Evolutionary conservation across 1,140 invertebrate species (phyloP).

Genomic region (Meloidogyne hapla): DNA sequence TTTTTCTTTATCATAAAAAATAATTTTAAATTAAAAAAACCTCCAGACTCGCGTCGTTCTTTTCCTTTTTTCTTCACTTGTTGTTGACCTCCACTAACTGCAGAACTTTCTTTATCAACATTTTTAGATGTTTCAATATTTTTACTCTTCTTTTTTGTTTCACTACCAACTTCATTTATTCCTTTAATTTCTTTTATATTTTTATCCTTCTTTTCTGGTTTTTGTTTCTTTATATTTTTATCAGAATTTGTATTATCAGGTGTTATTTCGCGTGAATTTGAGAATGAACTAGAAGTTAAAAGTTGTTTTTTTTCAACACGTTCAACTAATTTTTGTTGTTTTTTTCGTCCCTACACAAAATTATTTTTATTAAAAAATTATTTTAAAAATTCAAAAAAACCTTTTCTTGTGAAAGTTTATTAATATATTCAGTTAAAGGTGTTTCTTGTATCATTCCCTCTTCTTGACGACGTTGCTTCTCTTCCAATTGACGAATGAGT

Average conservation of each 20-base stretch:
- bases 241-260: too few relatives aligned
- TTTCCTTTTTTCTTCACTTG: neutral
- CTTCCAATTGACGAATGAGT: slow-evolving; percentile 19
- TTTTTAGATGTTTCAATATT: too few relatives aligned
- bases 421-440: slow-evolving; percentile 23
- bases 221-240: too few relatives aligned
- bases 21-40: neutral
- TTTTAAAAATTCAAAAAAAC: neutral
- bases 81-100: too few relatives aligned
- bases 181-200: too few relatives aligned
- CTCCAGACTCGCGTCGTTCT: neutral
- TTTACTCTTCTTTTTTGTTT: too few relatives aligned
- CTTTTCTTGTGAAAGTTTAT: slow-evolving; percentile 12
- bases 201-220: too few relatives aligned
- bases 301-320: neutral
- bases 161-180: too few relatives aligned
- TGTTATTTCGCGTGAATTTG: too few relatives aligned
- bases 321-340: neutral
- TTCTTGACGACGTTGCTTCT: slow-evolving; percentile 13
- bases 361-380: neutral
- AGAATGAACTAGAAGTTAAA: too few relatives aligned
- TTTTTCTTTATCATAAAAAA: too few relatives aligned
- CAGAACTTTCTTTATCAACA: too few relatives aligned
- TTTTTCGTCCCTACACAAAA: neutral
- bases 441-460: slow-evolving; percentile 25